Percentiles rank a stretch among this genome's conserved stretches.
phyloP scores from a whole-genome alignment of 2,113 vertebrate genomes.

The Phainopepla nitens region DNA sequence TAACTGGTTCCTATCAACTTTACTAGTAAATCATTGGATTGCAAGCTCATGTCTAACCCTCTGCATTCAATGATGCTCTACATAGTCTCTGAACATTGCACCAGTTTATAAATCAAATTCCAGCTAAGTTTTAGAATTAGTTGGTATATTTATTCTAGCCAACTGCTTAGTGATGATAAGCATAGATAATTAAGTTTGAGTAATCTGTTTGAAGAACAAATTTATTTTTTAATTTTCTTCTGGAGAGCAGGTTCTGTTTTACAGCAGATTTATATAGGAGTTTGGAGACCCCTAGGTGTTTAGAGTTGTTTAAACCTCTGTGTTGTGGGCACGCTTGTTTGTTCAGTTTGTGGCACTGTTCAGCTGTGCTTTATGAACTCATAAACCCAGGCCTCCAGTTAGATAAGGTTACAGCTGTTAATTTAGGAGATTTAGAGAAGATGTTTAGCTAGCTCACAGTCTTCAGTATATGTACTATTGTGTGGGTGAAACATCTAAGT shows the following conservation, averaged over 20 bases:
- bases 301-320: background rate
- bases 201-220: background rate
- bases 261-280: background rate
- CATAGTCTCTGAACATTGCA: background rate
- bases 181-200: background rate
- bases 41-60: background rate
- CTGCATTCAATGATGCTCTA: background rate
- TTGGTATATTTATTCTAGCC: background rate
- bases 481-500: background rate
- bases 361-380: background rate
- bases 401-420: background rate
- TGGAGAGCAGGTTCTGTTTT: background rate
- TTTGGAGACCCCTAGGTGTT: background rate
- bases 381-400: background rate
- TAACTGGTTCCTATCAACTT: background rate
- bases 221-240: background rate
- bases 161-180: background rate
- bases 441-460: background rate
- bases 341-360: background rate
- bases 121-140: background rate
- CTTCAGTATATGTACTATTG: background rate
- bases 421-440: background rate
- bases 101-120: background rate
- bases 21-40: background rate
- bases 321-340: background rate